Evolutionary conservation across 2,113 vertebrate species (phyloP).

Genomic region (Tautogolabrus adspersus): DNA sequence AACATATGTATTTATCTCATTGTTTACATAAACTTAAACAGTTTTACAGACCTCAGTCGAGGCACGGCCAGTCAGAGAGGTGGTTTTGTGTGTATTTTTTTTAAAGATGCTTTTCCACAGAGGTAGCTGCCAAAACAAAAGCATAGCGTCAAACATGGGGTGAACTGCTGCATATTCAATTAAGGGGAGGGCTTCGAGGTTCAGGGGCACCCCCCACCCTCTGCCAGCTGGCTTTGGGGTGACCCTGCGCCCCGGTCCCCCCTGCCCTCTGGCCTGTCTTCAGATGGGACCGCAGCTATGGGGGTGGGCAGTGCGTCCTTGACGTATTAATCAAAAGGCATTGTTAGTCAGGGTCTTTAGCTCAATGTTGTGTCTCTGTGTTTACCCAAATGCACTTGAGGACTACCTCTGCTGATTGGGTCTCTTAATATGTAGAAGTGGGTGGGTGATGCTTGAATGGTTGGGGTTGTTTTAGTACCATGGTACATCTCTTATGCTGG

Average conservation of each 20-base stretch:
- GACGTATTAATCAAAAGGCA: conserved; percentile 79
- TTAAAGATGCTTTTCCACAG: conserved; percentile 82
- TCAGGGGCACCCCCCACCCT: conserved; percentile 45
- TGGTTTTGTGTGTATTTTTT: conserved; percentile 57
- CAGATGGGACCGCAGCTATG: conserved; percentile 53
- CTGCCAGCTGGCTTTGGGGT: conserved; percentile 80
- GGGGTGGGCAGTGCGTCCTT: conserved; percentile 68
- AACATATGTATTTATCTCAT: conserved; percentile 99
- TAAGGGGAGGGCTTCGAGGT: conserved; percentile 50
- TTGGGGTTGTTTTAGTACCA: conserved; percentile 36
- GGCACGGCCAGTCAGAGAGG: conserved; percentile 90
- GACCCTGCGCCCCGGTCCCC: conserved; percentile 73
- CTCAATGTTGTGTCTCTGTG: conserved; percentile 61
- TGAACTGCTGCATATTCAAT: conserved; percentile 74
- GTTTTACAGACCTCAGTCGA: conserved; percentile 97
- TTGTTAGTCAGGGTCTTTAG: conserved; percentile 72
- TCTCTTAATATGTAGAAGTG: conserved; percentile 52
- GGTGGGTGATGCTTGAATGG: conserved; percentile 50
- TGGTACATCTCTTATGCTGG: conserved; percentile 69
- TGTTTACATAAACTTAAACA: conserved; percentile 99
- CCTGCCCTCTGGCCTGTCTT: conserved; percentile 81
- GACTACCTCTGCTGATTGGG: conserved; percentile 65
- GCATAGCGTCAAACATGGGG: conserved; percentile 56
- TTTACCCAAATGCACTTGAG: conserved; percentile 75
- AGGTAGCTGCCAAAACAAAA: conserved; percentile 84